Evolutionary conservation across 2,113 vertebrate species (phyloP).

Genomic region (Saimiri boliviensis): DNA sequence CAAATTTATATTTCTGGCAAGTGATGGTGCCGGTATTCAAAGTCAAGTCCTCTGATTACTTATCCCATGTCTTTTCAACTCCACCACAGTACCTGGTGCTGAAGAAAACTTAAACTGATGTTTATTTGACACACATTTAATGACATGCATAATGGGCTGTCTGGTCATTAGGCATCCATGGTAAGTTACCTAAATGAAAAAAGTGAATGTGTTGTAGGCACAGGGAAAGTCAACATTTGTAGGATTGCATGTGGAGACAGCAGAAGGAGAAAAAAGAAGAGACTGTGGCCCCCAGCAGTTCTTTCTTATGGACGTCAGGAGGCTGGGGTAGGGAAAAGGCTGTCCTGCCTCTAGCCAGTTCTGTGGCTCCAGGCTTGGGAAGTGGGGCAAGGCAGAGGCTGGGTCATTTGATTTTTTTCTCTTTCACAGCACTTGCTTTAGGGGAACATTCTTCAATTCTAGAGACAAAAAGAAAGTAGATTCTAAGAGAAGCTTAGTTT

Average conservation of each 20-base stretch:
- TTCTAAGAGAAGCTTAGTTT: neutral
- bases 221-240: neutral
- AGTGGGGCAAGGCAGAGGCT: neutral
- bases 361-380: neutral
- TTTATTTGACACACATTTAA: conserved; percentile 39
- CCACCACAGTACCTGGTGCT: neutral
- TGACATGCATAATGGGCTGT: neutral
- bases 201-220: neutral
- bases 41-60: neutral
- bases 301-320: neutral
- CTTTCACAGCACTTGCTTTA: neutral
- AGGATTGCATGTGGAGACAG: neutral
- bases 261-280: neutral
- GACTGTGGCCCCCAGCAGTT: neutral
- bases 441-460: neutral
- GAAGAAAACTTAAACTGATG: neutral
- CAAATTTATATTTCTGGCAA: neutral
- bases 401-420: neutral
- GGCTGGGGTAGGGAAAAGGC: neutral
- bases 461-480: neutral
- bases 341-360: neutral
- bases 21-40: neutral
- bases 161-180: neutral
- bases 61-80: neutral
- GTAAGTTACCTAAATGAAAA: conserved; percentile 9